Evolutionary conservation across 2,888 invertebrate species (phyloP).

Genomic region (Lochmaea capreae): DNA sequence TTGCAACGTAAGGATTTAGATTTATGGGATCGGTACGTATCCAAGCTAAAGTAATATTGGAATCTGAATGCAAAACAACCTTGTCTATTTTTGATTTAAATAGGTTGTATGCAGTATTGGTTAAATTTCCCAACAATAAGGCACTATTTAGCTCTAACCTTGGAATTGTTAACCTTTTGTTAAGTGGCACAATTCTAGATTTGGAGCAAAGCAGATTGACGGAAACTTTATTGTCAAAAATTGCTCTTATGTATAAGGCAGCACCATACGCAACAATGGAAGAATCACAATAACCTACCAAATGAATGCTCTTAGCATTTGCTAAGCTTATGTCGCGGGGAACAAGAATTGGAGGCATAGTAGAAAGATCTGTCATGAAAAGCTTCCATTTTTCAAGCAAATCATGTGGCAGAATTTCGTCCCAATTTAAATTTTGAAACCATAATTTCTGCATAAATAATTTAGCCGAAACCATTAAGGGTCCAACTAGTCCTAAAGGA

Average conservation of each 20-base stretch:
- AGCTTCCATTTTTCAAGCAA: constrained; percentile 25
- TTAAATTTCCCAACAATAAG: no score
- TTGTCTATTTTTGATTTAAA: no score
- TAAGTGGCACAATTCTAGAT: constrained; percentile 25
- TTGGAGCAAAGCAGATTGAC: constrained; percentile 17
- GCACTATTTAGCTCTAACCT: no score
- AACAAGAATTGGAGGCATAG: not conserved
- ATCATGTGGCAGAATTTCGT: constrained; percentile 31
- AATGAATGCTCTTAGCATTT: constrained; percentile 2
- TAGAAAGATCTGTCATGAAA: constrained; percentile 19
- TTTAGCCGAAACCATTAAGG: constrained; percentile 32
- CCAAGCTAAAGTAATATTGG: no score
- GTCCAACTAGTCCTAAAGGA: constrained; percentile 35
- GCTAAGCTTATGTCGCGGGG: not conserved
- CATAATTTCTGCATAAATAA: constrained; percentile 39
- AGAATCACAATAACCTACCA: constrained; percentile 20
- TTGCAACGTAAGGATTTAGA: constrained; percentile 15
- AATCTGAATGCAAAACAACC: no score
- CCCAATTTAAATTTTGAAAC: constrained; percentile 33
- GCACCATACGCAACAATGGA: constrained; percentile 25
- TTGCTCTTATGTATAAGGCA: not conserved
- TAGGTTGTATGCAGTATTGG: no score
- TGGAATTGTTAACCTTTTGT: constrained; percentile 7
- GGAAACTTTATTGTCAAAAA: not conserved
- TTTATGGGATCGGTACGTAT: not conserved